These are phyloP conservation scores for Eubucco bourcierii DNA, from an alignment of 2,113 vertebrate species.

Conservation along the genomic window DNA sequence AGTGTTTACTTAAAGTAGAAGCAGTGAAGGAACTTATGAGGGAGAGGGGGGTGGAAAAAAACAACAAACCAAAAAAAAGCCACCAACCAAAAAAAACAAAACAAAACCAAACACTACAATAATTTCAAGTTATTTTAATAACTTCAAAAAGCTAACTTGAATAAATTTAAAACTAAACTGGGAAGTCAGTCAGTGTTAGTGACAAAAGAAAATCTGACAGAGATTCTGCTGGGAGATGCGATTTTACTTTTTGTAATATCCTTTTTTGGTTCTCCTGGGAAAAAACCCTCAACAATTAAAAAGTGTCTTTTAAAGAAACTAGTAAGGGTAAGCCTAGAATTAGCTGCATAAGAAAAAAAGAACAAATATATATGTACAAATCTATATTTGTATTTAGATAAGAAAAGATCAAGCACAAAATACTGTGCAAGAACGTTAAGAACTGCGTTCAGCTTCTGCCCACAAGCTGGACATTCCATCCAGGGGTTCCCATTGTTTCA, in stretches of 20 bases:
- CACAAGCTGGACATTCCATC: constrained; percentile 38
- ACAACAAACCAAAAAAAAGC: no score
- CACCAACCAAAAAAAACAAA: no score
- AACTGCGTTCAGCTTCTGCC: neutral
- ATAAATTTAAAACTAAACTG: neutral
- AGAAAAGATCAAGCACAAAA: neutral
- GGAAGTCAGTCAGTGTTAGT: neutral
- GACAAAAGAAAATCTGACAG: neutral
- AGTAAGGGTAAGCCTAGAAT: neutral
- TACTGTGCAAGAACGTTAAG: neutral
- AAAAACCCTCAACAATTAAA: neutral
- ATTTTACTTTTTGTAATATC: neutral
- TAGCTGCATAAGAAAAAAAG: neutral
- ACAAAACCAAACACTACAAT: rapidly evolving
- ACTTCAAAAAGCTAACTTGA: neutral
- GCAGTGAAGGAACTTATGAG: neutral
- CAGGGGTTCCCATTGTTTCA: constrained; percentile 63
- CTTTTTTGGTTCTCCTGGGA: neutral
- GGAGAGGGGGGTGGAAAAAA: neutral
- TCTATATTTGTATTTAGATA: neutral
- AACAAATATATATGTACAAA: neutral
- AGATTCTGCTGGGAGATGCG: neutral
- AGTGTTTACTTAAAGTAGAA: neutral
- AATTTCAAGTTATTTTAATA: neutral
- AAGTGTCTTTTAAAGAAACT: neutral